Evolutionary conservation across 1,140 invertebrate species (phyloP), one percentile per base, ranked within the genome.

Genomic region (Alviniconcha marisindica): DNA sequence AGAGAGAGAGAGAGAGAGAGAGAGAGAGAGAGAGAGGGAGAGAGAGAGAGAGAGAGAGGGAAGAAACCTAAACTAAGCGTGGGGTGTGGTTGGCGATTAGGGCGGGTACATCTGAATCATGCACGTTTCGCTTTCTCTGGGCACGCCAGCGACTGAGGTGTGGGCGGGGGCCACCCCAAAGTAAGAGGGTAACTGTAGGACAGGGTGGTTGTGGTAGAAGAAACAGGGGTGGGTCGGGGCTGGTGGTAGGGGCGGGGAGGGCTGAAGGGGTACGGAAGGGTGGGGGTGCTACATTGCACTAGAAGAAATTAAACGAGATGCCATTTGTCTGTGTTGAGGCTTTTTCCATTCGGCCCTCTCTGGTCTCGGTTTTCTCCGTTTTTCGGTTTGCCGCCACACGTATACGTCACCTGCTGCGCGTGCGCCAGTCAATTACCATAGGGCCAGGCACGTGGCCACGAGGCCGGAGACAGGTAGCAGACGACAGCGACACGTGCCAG

Each of bases 361-460:
- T 7, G 1, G 15, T 40, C 71, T 24, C 36, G 21, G 15, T 44
- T 74, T 48, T 48, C 33, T 10, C 18, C 18, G 7, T 48, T 48
- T 51, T 76, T 51, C n/a, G 21, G 1, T 76, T 51, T 51, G 33
- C 15, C 73, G 73, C 73, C 73, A 76, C 73, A 76, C 73, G n/a
- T 51, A 38, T 33, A 3, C 73, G 73, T 76, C 73, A 76, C 73
- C 73, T 76, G 73, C 42, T 18, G 73, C 73, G 73, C 73, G 73
- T 76, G 73, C 73, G 73, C 21, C 33, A 14, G 24, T n/a, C 18
- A 40, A 76, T 76, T 76, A 48, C 21, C 40, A 76, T 51, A 76
- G 28, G 24, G 21, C 38, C 28, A 38, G 73, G 73, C 73, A 51
- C 73, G 73, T 76, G 73, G 40, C 21, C 7, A 24, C 28, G 24